Percentiles rank a stretch among this genome's conserved stretches.
Conservation (phyloP, 2,888 invertebrate genomes). For the Catocala nupta region DNA sequence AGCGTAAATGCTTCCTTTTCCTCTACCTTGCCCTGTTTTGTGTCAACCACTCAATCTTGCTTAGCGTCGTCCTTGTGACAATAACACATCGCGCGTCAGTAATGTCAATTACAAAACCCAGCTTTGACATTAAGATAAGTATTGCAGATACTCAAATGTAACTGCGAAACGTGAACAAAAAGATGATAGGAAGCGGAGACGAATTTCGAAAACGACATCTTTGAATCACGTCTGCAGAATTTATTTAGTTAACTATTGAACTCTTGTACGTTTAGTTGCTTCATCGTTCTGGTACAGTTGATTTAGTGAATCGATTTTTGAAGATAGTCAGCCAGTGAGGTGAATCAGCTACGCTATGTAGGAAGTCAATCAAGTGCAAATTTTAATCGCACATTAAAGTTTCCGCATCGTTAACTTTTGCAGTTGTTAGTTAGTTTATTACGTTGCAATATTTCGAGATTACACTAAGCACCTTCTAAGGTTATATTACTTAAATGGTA, state of each 20-base stretch:
- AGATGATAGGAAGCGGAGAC: constrained; percentile 21
- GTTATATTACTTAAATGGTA: no score
- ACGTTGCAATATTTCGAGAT: no score
- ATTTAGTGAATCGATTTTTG: constrained; percentile 10
- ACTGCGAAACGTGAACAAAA: constrained; percentile 27
- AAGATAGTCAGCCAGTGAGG: neutral
- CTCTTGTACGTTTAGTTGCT: constrained; percentile 23
- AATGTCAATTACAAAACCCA: constrained; percentile 41
- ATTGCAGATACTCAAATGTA: constrained; percentile 15
- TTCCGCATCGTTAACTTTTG: constrained; percentile 8
- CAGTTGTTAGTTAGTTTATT: no score
- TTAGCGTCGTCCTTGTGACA: no score
- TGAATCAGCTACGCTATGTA: neutral
- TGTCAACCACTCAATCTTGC: no score
- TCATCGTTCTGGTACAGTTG: constrained; percentile 25
- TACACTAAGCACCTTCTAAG: no score
- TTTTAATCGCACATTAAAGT: constrained; percentile 3
- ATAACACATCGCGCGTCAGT: neutral
- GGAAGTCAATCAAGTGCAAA: constrained; percentile 1
- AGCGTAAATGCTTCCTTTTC: no score
- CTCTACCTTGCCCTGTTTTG: no score
- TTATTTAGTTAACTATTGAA: constrained; percentile 24
- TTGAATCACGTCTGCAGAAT: constrained; percentile 5
- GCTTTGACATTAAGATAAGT: constrained; percentile 39
- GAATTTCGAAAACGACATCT: constrained; percentile 26